phyloP scores from a whole-genome alignment of 64 coral and sea anemone species.

The Stylophora pistillata region DNA sequence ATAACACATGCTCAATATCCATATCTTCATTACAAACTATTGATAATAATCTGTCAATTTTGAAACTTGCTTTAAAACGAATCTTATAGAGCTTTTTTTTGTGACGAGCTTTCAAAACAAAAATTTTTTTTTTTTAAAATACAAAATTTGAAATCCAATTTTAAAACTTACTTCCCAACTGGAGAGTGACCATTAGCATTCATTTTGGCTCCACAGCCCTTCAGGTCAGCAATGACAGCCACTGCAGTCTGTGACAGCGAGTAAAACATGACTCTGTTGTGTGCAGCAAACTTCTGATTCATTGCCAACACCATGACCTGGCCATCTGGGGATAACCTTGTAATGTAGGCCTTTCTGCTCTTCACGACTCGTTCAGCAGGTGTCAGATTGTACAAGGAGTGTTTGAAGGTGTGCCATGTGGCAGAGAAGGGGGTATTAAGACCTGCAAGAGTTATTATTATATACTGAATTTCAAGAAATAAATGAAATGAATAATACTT shows the following conservation, averaged over 20 bases:
- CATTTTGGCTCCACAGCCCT: conserved; percentile 72
- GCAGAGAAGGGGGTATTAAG: conserved; percentile 59
- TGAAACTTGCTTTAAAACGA: no score
- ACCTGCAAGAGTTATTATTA: not conserved
- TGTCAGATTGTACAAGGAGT: conserved; percentile 70
- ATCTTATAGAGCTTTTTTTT: no score
- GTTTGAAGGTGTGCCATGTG: conserved; percentile 78
- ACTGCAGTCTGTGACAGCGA: conserved; percentile 62
- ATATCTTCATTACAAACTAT: no score
- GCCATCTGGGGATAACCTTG: conserved; percentile 68
- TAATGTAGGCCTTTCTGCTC: conserved; percentile 74
- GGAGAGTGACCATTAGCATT: not conserved
- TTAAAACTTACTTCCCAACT: conserved; percentile 59
- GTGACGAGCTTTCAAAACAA: no score
- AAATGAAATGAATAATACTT: not conserved
- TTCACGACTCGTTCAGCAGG: conserved; percentile 78
- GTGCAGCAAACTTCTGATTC: conserved; percentile 82
- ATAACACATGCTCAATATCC: no score
- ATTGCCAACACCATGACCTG: conserved; percentile 83
- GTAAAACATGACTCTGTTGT: conserved; percentile 93
- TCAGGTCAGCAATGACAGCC: conserved; percentile 81
- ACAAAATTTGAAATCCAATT: not conserved
- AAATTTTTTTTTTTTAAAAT: no score
- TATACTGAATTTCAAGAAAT: not conserved
- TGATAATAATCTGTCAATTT: no score